Percentiles rank a stretch among this genome's conserved stretches.
These are phyloP conservation scores for Belonocnema kinseyi DNA, from an alignment of 1,140 invertebrate species.

Conservation along the genomic window DNA sequence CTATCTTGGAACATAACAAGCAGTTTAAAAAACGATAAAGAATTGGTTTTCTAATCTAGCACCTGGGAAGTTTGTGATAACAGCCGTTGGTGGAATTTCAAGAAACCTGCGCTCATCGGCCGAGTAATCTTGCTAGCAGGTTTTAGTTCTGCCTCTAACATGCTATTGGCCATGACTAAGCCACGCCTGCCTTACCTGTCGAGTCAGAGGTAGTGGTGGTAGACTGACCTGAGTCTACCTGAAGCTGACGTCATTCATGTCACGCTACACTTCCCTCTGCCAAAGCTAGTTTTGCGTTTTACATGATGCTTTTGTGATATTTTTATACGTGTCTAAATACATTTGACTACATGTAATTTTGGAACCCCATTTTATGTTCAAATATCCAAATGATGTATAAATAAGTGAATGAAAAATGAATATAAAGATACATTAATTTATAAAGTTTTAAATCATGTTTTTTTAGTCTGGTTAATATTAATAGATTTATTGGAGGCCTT, in stretches of 20 bases:
- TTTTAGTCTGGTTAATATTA: no score
- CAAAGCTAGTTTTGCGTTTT: conserved; percentile 6
- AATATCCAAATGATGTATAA: no score
- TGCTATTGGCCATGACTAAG: conserved; percentile 64
- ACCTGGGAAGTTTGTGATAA: conserved; percentile 39
- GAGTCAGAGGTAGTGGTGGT: conserved; percentile 48
- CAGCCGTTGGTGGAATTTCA: conserved; percentile 48
- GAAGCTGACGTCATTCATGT: conserved; percentile 67
- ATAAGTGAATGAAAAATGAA: no score
- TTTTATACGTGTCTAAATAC: no score
- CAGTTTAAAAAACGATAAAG: conserved; percentile 33
- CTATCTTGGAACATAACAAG: neutral
- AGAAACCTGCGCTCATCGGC: conserved; percentile 54
- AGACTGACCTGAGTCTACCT: conserved; percentile 50
- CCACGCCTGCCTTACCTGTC: conserved; percentile 67
- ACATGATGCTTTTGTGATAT: no score
- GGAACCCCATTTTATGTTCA: no score
- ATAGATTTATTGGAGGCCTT: no score
- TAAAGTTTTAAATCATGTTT: no score
- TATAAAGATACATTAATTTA: no score
- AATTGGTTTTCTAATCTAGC: conserved; percentile 41
- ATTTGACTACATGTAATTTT: no score
- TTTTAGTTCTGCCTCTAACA: conserved; percentile 65
- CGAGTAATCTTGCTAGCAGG: conserved; percentile 62
- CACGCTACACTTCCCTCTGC: conserved; percentile 54